A percentile compares a stretch with the other conserved stretches of the same genome.
These are phyloP conservation scores for Muscidifurax raptorellus DNA, from an alignment of 1,140 invertebrate genomes.

Conservation along the genomic window DNA sequence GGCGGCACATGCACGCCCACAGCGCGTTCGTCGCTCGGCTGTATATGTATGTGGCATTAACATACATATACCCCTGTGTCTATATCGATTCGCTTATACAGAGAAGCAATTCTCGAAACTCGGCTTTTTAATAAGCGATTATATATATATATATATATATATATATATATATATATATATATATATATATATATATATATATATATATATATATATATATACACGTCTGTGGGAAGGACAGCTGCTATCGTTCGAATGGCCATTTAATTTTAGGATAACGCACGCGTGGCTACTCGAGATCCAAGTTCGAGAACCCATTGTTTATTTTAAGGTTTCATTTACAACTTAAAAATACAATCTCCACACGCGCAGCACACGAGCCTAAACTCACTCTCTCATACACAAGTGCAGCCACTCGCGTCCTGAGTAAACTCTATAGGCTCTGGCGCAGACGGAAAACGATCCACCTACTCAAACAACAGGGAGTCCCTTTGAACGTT, in stretches of 20 bases:
- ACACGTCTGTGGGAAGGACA: neutral
- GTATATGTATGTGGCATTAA: slow-evolving; percentile 26
- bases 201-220: no score
- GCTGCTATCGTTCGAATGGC: neutral
- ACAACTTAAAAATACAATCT: no score
- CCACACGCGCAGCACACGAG: neutral
- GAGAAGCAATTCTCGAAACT: slow-evolving; percentile 36
- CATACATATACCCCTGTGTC: neutral
- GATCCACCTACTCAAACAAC: neutral
- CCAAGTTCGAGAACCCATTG: no score
- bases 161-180: no score
- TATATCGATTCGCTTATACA: slow-evolving; percentile 9
- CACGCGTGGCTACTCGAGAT: no score
- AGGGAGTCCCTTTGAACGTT: neutral
- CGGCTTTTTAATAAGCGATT: slow-evolving; percentile 23
- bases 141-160: no score
- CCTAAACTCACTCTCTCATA: neutral
- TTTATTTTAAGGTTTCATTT: no score
- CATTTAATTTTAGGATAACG: neutral
- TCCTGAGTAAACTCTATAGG: neutral
- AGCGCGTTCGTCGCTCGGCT: no score
- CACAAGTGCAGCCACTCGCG: neutral
- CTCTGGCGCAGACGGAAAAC: neutral
- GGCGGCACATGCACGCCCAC: neutral
- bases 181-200: no score